phyloP scores from a whole-genome alignment of 2,888 invertebrate genomes.

The Parapristionchus giblindavisi region DNA sequence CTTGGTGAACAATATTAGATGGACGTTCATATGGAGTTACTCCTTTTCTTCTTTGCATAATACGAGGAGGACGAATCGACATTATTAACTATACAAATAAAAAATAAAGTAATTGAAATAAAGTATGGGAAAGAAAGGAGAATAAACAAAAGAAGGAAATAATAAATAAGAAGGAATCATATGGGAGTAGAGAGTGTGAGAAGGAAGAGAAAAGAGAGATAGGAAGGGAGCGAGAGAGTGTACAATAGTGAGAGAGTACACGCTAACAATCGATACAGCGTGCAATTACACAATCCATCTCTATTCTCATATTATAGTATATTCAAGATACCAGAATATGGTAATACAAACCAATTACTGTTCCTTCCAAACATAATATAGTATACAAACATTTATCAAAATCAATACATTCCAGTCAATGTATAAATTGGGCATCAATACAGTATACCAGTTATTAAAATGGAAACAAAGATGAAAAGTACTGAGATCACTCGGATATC shows the following conservation, averaged over 20 bases:
- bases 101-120: neutral
- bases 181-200: slow-evolving; percentile 4
- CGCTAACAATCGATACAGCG: slow-evolving; percentile 23
- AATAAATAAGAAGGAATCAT: neutral
- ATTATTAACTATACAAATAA: neutral
- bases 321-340: neutral
- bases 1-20: too few relatives aligned
- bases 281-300: too few relatives aligned
- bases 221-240: slow-evolving; percentile 1
- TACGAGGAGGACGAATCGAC: slow-evolving; percentile 28
- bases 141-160: neutral
- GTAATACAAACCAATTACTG: neutral
- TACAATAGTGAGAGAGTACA: slow-evolving; percentile 7
- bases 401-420: too few relatives aligned
- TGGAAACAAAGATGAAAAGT: slow-evolving; percentile 2
- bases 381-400: too few relatives aligned
- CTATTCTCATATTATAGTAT: too few relatives aligned
- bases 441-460: too few relatives aligned
- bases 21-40: neutral
- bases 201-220: neutral
- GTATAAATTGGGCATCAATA: too few relatives aligned
- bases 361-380: too few relatives aligned
- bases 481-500: neutral
- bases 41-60: slow-evolving; percentile 17
- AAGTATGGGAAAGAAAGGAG: neutral